Evolutionary conservation across 2,797 vertebrate species (phyloP).

Genomic region (Phaenicophaeus curvirostris): DNA sequence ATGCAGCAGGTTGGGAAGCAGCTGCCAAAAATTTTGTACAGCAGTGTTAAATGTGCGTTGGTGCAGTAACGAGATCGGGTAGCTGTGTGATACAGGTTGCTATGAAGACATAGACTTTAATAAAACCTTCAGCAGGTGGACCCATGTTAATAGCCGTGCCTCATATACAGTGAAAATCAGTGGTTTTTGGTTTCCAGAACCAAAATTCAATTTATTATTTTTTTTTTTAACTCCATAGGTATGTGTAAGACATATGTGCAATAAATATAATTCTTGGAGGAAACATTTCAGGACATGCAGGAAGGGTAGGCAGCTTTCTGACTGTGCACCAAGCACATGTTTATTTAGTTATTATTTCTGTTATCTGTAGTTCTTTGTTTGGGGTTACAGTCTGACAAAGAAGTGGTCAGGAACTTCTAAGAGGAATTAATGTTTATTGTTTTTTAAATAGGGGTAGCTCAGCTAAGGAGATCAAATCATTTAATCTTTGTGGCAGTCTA

Average conservation of each 20-base stretch:
- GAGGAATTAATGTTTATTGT: background rate
- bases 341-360: conserved; percentile 27
- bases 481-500: background rate
- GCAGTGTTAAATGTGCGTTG: accelerated
- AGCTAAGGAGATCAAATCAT: background rate
- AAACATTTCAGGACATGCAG: background rate
- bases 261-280: background rate
- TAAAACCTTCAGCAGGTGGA: no score
- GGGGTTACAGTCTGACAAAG: background rate
- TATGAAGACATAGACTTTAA: background rate
- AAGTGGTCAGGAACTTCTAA: background rate
- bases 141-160: background rate
- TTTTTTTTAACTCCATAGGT: background rate
- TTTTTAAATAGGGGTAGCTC: background rate
- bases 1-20: background rate
- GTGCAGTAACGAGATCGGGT: background rate
- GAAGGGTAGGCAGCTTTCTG: background rate
- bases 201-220: no score
- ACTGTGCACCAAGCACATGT: background rate
- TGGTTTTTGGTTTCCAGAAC: background rate
- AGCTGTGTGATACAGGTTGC: accelerated
- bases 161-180: background rate
- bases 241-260: background rate
- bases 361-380: conserved; percentile 11
- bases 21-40: accelerated